Evolutionary conservation across 2,797 vertebrate species (phyloP).

Genomic region (Galagoides demidoff): DNA sequence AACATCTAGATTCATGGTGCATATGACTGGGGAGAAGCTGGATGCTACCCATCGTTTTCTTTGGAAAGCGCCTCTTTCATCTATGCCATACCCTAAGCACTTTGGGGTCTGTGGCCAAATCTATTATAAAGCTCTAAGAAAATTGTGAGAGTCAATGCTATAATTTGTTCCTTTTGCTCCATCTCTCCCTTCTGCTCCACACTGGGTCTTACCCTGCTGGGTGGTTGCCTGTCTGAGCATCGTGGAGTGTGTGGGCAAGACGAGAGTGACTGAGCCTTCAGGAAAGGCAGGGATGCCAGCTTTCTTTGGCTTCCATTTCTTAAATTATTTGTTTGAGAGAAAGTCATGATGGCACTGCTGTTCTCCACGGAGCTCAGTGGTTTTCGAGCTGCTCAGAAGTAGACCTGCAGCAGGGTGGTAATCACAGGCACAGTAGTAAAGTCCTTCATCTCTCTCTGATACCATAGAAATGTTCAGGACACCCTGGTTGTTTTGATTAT

Average conservation of each 20-base stretch:
- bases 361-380: not conserved
- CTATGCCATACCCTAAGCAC: not conserved
- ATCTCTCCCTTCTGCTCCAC: not conserved
- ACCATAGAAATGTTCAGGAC: constrained; percentile 5
- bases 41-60: not conserved
- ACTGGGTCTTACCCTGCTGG: fast-evolving
- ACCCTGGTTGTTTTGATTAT: not conserved
- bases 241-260: fast-evolving
- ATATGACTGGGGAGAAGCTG: not conserved
- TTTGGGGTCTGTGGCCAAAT: not conserved
- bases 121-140: not conserved
- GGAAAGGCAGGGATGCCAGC: not conserved
- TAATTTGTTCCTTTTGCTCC: not conserved
- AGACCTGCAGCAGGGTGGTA: not conserved
- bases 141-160: not conserved
- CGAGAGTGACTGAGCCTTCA: not conserved
- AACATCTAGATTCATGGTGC: not conserved
- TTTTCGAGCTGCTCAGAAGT: constrained; percentile 41
- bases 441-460: constrained; percentile 54
- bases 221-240: not conserved
- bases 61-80: not conserved
- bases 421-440: constrained; percentile 58
- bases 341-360: not conserved
- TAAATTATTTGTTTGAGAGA: constrained; percentile 6
- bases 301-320: not conserved